Base-by-base conservation (phyloP, 2,888 invertebrate genomes). In the Lasioglossum pauxillum region DNA sequence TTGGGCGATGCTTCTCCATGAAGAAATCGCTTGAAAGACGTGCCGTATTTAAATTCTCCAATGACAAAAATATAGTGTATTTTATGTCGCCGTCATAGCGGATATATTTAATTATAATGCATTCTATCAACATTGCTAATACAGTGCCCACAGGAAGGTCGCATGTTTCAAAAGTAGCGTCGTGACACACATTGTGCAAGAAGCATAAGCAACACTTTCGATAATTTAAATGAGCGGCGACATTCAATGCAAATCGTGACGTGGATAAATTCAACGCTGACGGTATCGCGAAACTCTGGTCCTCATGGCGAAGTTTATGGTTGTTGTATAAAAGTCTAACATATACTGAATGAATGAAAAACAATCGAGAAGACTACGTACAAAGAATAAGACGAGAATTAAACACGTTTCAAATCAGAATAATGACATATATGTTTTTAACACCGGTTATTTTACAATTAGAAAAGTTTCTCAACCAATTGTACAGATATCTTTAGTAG, bases 201-300 rank as follows among this genome's bases (percentile, higher is more conserved):
- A 41, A 82, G 72, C 73, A 84, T 87, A 87, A 77, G 74, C 74
- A 75, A 84, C 77, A 87, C 84, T 84, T 88, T 84, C 87, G 88
- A 88, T 88, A 74, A 84, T 84, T 88, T 82, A 88, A 88, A 88
- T 88, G 88, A 88, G 81, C 82, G 41, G 46, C 76, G 79, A 84
- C 88, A 88, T 88, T 88, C 87, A 78, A 88, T 88, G 88, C 83
- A 83, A 85, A 88, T 88, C 80, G 53, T 77, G 83, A 85, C 74
- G 69, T 41, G 81, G 75, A 75, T 67, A 75, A 78, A 83, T 85
- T 64, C 49, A 69, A 73, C 82, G 41, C 41, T 27, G 60, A 80
- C 46, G 0, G 49, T 77, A 71, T 12, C 38, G 12, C 35, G 8
- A 76, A 64, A 4, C 3, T 19, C 31, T 16, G 27, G 23, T 31